Base-by-base conservation (phyloP, 2,888 invertebrate species). In the Parochlus steinenii region DNA sequence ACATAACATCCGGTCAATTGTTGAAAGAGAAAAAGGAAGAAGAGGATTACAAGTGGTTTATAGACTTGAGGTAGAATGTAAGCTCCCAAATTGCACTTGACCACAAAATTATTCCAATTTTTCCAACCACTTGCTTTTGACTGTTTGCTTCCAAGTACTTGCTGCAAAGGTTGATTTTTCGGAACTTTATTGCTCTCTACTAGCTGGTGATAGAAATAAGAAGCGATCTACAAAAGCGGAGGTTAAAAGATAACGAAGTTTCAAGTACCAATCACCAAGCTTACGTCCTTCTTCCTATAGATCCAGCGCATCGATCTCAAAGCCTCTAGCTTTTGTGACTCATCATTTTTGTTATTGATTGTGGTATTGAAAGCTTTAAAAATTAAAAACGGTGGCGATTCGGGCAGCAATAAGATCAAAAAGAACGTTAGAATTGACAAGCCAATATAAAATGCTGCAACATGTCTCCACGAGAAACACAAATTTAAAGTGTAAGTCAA, bases 1-100 rank as follows among this genome's bases (percentile, higher is more conserved):
- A 65, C 64, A 45, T 70, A 71, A 3, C 60, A 58, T 5, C 69
- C 68, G 3, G 67, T 63, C 1, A 66, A 44, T 49, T 71, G 71
- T 51, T 71, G 71, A 19, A 68, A 53, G 5, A 65, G 24, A 43
- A 69, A 63, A 16, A 69, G 42, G 3, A 56, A 25, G 2, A 62
- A 40, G 3, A 70, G 51, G 15, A 69, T 55, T 3, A 58, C 27
- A 2, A 64, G 45, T 2, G 71, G 71, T 42, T 66, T 66, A 45
- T 63, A 63, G 2, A 63, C 58, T 11, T 46, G 47, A 2, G 64
- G 58, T 22, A 24, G 10, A n/a, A n/a, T n/a, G n/a, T n/a, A n/a
- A n/a, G n/a, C n/a, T n/a, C n/a, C n/a, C 16, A 11, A 8, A 8
- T 19, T 15, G 33, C 28, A n/a, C 28, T 32, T 34, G 29, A 22